These are phyloP conservation scores for Calliphora vicina DNA, from an alignment of 1,140 invertebrate species.

Conservation along the genomic window DNA sequence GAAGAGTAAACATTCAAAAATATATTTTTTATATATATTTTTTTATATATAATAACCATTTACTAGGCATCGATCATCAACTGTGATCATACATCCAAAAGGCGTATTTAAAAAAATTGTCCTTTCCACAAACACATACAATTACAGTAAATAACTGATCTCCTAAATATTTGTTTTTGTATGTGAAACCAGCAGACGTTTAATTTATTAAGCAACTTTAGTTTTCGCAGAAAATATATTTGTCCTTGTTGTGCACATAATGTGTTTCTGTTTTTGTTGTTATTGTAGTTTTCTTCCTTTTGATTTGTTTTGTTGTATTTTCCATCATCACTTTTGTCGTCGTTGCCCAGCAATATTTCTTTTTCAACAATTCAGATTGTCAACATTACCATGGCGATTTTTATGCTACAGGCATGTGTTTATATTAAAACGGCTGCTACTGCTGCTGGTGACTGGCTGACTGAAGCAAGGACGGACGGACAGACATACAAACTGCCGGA, in stretches of 20 bases:
- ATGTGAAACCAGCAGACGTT: not conserved
- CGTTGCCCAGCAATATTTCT: not conserved
- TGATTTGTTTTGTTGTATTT: too few species aligned
- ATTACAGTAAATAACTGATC: too few species aligned
- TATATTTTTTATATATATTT: too few species aligned
- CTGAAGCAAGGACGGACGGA: not conserved
- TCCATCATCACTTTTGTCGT: not conserved
- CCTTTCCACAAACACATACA: too few species aligned
- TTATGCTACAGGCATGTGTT: not conserved
- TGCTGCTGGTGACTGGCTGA: not conserved
- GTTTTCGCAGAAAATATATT: not conserved
- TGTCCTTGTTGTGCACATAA: not conserved
- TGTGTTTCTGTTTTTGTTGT: not conserved
- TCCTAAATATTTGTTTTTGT: not conserved
- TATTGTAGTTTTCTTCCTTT: not conserved
- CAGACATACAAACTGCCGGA: not conserved
- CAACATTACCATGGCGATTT: not conserved
- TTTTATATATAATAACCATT: too few species aligned
- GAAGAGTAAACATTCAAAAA: too few species aligned
- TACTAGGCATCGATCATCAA: too few species aligned
- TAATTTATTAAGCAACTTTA: not conserved
- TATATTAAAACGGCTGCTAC: not conserved
- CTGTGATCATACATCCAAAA: too few species aligned
- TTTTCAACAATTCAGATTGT: not conserved
- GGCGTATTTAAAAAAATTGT: too few species aligned